Evolutionary conservation across 2,888 invertebrate species (phyloP).

Genomic region (Drosophila emarginata): DNA sequence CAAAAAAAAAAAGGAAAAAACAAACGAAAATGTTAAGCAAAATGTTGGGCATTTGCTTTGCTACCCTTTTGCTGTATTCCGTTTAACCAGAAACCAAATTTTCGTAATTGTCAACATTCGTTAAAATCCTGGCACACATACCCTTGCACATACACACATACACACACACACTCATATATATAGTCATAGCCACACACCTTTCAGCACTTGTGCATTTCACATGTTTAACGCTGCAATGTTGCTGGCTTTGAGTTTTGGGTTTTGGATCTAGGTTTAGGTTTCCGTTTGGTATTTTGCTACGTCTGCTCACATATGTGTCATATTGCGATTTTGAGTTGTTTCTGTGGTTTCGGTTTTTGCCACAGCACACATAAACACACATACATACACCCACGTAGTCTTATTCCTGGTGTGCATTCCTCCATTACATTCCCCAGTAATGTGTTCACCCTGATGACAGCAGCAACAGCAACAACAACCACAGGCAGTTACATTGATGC

Average conservation of each 20-base stretch:
- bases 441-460: conserved; percentile 50
- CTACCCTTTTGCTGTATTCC: conserved; percentile 39
- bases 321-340: conserved; percentile 76
- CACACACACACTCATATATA: background rate
- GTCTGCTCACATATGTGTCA: conserved; percentile 68
- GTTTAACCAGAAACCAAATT: conserved; percentile 69
- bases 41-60: conserved; percentile 21
- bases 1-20: conserved; percentile 50
- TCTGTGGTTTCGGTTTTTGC: conserved; percentile 60
- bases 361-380: conserved; percentile 32
- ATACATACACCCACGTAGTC: conserved; percentile 27
- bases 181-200: conserved; percentile 36
- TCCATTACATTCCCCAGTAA: conserved; percentile 31
- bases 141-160: conserved; percentile 38
- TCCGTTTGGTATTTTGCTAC: conserved; percentile 60
- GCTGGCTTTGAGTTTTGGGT: conserved; percentile 41
- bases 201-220: conserved; percentile 57
- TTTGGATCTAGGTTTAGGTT: conserved; percentile 31
- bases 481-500: background rate
- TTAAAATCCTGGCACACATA: conserved; percentile 61
- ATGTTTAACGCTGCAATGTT: conserved; percentile 56
- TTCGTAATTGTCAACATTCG: conserved; percentile 74
- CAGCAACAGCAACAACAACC: conserved; percentile 22
- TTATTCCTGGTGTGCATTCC: conserved; percentile 14
- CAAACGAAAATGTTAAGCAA: conserved; percentile 10